Evolutionary conservation across 2,888 invertebrate genomes (phyloP), one percentile per base, ranked within the genome.

Genomic region (Caenorhabditis sp.): DNA sequence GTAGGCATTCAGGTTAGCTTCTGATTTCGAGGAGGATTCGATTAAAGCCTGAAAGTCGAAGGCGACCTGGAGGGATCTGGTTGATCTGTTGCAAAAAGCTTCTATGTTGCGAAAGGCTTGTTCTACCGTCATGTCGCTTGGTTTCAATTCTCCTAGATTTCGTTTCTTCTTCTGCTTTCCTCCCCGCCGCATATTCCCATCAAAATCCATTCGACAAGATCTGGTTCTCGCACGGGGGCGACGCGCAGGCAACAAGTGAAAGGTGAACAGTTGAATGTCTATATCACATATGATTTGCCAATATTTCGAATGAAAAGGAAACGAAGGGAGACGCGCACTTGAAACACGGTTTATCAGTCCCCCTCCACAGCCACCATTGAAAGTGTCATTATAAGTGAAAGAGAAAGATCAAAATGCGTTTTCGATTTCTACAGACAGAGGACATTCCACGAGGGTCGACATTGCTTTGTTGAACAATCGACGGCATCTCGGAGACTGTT

Each of bases 251-350:
- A 58, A 79, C 70, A 79, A 79, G 79, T 79, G 79, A 79, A 79
- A 79, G 79, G 79, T 79, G 79, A 79, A 79, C 79, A 79, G 70
- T 79, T 79, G 79, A 79, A 79, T 79, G 79, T 79, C 79, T 79
- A 79, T 79, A 79, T 79, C 79, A 79, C 64, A 70, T 64, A 64
- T 79, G 79, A 79, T 69, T 69, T 77, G 77, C 61, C 77, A 69
- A 70, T 61, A 77, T 69, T 58, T 51, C 77, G 38, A 61, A 76
- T 49, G 35, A 59, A 68, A 68, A 47, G 66, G 68, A 76, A 76
- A 49, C 47, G 38, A 75, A 56, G 58, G 49, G 68, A 19, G 74
- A 44, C 49, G 51, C 22, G 24, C 28, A 49, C 22, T 38, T 26
- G 51, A 70, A 77, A 69, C 51, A 63, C 28, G 47, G 69, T 77